Percentiles rank a stretch among this genome's conserved stretches.
Evolutionary conservation across 2,113 vertebrate species (phyloP).

Genomic region (Chamaea fasciata): DNA sequence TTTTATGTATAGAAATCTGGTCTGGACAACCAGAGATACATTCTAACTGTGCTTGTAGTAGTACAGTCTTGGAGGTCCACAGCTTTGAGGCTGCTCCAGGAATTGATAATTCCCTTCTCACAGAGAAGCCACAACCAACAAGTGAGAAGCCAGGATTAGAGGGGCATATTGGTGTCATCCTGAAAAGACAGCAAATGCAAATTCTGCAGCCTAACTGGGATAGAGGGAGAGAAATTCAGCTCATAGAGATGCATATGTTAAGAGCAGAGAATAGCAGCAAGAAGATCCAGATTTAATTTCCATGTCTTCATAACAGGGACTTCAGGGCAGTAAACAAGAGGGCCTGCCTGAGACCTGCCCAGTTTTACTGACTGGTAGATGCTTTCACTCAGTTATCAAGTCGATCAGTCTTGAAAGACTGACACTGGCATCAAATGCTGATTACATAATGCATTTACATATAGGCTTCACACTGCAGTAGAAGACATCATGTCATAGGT

Average conservation of each 20-base stretch:
- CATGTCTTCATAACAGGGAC: background rate
- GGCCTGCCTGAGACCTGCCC: background rate
- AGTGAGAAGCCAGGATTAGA: background rate
- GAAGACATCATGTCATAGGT: fast-evolving
- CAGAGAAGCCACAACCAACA: background rate
- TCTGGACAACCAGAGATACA: background rate
- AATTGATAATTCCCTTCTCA: background rate
- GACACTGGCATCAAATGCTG: background rate
- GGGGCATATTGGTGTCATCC: no score
- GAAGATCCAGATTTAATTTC: background rate
- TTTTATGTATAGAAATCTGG: background rate
- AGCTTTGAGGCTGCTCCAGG: background rate
- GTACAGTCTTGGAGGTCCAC: background rate
- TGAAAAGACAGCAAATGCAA: background rate
- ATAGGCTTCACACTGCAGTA: background rate
- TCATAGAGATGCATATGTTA: fast-evolving
- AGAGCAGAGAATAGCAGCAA: background rate
- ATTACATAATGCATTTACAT: background rate
- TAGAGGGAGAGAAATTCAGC: no score
- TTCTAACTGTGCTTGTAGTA: background rate
- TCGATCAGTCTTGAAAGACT: background rate
- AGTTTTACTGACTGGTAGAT: background rate
- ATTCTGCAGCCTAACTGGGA: background rate
- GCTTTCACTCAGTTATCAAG: background rate
- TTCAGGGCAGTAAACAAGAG: background rate